These are phyloP conservation scores for Pachycephus smyrnensis DNA, from an alignment of 2,888 invertebrate species.

Conservation along the genomic window DNA sequence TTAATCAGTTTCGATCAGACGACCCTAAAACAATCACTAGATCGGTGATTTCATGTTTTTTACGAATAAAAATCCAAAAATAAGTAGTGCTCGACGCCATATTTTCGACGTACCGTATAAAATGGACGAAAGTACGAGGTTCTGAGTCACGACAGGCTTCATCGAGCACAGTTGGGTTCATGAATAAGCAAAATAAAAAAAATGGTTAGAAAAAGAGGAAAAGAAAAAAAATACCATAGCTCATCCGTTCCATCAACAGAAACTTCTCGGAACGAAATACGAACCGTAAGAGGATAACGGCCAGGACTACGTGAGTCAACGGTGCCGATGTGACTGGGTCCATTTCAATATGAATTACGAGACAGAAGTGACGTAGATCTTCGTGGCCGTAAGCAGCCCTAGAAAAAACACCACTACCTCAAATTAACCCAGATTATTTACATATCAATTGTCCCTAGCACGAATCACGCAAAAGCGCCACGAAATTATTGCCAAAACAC, in stretches of 20 bases:
- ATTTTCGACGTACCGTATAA: neutral
- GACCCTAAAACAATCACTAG: too few species aligned
- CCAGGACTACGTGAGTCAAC: neutral
- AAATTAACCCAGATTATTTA: neutral
- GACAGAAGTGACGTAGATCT: neutral
- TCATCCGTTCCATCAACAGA: neutral
- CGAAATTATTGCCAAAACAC: neutral
- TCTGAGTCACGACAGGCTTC: neutral
- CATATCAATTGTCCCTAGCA: neutral
- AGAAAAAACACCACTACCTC: neutral
- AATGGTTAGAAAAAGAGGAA: neutral
- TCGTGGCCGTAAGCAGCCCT: neutral
- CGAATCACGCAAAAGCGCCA: neutral
- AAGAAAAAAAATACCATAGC: neutral
- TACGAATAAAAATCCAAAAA: too few species aligned
- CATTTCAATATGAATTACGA: neutral
- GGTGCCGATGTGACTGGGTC: neutral
- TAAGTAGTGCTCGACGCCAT: too few species aligned
- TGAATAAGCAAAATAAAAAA: neutral
- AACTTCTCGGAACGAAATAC: neutral
- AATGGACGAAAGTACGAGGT: neutral
- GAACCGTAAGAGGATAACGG: neutral
- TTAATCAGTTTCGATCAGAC: too few species aligned
- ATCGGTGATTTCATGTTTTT: too few species aligned
- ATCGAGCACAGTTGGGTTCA: neutral